These are phyloP conservation scores for Cairina moschata DNA, from an alignment of 2,113 vertebrate genomes.

Conservation along the genomic window DNA sequence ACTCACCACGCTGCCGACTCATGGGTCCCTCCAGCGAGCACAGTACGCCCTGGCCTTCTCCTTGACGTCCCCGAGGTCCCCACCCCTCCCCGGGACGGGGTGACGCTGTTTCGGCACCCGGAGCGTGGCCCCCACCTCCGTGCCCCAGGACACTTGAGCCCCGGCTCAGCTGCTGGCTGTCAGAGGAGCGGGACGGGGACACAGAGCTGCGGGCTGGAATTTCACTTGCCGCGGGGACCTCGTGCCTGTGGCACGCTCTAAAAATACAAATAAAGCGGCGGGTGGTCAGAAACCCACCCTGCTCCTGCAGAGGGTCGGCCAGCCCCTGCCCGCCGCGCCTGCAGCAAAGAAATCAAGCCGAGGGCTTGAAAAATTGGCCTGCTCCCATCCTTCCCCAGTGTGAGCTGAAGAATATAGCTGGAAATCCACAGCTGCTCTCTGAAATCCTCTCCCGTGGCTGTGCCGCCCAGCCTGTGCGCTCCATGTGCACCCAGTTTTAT, in stretches of 20 bases:
- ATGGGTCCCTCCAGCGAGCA: not conserved
- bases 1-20: not conserved
- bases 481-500: not conserved
- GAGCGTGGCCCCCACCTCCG: not conserved
- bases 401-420: not conserved
- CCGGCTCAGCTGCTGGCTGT: not conserved
- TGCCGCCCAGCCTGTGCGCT: not conserved
- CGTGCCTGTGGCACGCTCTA: not conserved
- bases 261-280: conserved; percentile 35
- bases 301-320: fast-evolving
- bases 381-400: not conserved
- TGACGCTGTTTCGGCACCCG: not conserved
- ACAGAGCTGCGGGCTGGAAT: not conserved
- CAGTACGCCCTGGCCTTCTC: not conserved
- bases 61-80: fast-evolving
- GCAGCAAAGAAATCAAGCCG: not conserved
- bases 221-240: not conserved
- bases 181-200: not conserved
- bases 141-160: not conserved
- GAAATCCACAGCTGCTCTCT: not conserved
- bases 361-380: not conserved
- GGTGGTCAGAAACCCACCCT: not conserved
- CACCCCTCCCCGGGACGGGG: not conserved
- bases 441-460: not conserved
- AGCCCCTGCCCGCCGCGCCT: not conserved